Percentiles rank a stretch among this genome's conserved stretches.
These are phyloP conservation scores for Benitochromis conjunctus DNA, from an alignment of 2,113 vertebrate species.

Conservation along the genomic window DNA sequence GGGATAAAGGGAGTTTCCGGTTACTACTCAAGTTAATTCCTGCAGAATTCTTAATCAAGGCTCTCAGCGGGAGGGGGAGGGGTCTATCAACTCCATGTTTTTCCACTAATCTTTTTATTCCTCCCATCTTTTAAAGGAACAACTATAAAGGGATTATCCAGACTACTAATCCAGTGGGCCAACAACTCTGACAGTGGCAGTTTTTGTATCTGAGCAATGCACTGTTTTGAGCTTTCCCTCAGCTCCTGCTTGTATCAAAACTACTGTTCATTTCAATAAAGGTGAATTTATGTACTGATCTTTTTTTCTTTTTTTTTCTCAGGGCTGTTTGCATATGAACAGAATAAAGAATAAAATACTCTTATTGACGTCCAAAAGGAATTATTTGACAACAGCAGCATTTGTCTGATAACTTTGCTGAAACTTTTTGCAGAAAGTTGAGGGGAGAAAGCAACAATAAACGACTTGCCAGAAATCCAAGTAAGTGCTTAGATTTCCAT, in stretches of 20 bases:
- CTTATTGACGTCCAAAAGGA: neutral
- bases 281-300: constrained; percentile 55
- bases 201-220: constrained; percentile 53
- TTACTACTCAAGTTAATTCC: neutral
- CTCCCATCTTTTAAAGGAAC: constrained; percentile 37
- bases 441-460: neutral
- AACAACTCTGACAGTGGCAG: neutral
- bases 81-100: constrained; percentile 35
- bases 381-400: neutral
- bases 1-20: neutral
- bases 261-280: constrained; percentile 73
- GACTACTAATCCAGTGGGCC: constrained; percentile 1
- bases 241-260: constrained; percentile 67
- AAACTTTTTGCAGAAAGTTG: neutral
- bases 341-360: neutral
- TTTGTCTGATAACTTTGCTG: neutral
- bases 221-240: constrained; percentile 53
- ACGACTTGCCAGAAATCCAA: neutral
- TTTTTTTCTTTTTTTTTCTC: neutral
- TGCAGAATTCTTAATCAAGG: neutral
- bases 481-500: neutral
- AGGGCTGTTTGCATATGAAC: neutral
- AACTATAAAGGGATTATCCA: constrained; percentile 10
- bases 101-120: constrained; percentile 50
- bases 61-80: constrained; percentile 12